phyloP scores from a whole-genome alignment of 2,888 invertebrate species.

The Tortricodes alternella region DNA sequence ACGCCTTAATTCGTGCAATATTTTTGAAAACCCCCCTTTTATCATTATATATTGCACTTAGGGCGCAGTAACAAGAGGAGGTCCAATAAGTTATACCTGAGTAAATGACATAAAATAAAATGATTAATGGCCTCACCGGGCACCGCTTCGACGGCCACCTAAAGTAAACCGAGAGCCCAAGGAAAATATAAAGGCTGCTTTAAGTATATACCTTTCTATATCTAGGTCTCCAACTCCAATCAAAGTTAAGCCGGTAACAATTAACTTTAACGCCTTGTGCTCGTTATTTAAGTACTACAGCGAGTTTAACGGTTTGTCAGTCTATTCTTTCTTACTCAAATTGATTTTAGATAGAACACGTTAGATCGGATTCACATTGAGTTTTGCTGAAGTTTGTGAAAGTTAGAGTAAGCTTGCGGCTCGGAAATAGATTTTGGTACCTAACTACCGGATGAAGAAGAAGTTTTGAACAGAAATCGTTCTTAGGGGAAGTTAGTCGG shows the following conservation, averaged over 20 bases:
- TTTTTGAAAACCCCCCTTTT: too few relatives aligned
- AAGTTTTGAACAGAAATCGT: conserved; percentile 67
- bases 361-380: conserved; percentile 61
- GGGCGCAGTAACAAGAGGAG: too few relatives aligned
- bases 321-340: conserved; percentile 68
- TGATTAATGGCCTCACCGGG: conserved; percentile 5
- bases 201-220: background rate
- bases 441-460: conserved; percentile 62
- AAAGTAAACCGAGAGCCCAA: background rate
- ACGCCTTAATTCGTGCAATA: too few relatives aligned
- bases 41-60: too few relatives aligned
- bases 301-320: conserved; percentile 57
- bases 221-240: conserved; percentile 28
- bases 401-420: conserved; percentile 64
- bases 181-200: background rate
- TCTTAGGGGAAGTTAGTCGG: conserved; percentile 55
- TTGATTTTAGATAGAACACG: conserved; percentile 55
- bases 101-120: conserved; percentile 10
- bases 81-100: too few relatives aligned
- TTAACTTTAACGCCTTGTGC: conserved; percentile 46
- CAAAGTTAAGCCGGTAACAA: conserved; percentile 43
- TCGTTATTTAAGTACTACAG: conserved; percentile 47
- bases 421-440: conserved; percentile 61
- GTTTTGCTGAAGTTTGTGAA: conserved; percentile 58
- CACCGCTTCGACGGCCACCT: background rate